These are phyloP conservation scores for Stictocephala bisonia DNA, from an alignment of 2,888 invertebrate species.

Conservation along the genomic window DNA sequence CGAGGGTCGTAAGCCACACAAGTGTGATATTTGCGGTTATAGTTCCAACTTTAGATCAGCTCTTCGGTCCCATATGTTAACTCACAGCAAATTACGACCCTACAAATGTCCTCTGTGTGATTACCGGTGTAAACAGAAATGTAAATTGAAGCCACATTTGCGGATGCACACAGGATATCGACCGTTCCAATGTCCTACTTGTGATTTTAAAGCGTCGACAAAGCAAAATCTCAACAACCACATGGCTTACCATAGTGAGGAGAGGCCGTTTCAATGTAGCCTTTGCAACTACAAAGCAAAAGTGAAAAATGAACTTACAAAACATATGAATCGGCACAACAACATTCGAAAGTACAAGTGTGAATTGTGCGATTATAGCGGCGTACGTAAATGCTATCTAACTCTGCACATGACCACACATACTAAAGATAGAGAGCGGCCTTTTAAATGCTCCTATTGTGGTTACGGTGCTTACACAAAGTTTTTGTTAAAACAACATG, in stretches of 20 bases:
- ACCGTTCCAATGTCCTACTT: conserved; percentile 15
- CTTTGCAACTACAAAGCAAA: conserved; percentile 14
- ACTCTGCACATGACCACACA: conserved; percentile 31
- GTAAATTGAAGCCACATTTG: conserved; percentile 33
- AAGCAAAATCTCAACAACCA: conserved; percentile 24
- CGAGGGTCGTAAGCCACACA: conserved; percentile 4
- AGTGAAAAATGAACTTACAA: conserved; percentile 19
- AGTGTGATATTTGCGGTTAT: conserved; percentile 19
- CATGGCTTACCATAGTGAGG: conserved; percentile 31
- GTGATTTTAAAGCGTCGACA: conserved; percentile 23
- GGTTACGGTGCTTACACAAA: conserved; percentile 25
- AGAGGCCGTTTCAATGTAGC: conserved; percentile 25
- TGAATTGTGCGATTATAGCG: conserved; percentile 19
- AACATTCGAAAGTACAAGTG: conserved; percentile 29
- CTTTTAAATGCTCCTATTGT: conserved; percentile 16
- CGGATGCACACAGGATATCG: conserved; percentile 1
- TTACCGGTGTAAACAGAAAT: conserved; percentile 32
- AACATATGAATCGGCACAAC: conserved; percentile 26
- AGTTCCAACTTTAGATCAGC: conserved; percentile 30
- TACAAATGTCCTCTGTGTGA: conserved; percentile 17
- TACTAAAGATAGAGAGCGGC: not conserved
- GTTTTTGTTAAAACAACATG: conserved; percentile 23
- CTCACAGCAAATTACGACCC: not conserved
- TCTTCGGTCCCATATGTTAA: conserved; percentile 17
- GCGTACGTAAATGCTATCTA: conserved; percentile 19